phyloP scores from a whole-genome alignment of 2,888 invertebrate species.

The Scrobipalpa atriplicella region DNA sequence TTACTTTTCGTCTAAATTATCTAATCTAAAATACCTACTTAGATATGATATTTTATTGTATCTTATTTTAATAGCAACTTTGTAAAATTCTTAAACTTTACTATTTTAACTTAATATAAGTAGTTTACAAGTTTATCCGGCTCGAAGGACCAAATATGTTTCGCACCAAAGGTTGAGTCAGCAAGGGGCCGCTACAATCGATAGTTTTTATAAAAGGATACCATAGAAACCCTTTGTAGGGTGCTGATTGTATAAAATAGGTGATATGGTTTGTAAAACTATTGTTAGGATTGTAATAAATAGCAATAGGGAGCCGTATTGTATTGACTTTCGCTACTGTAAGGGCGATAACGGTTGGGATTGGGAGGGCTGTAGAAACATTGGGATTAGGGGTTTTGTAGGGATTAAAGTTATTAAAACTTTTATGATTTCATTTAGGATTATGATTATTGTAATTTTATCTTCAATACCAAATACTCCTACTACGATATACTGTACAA shows the following conservation, averaged over 20 bases:
- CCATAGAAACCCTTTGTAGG: slow-evolving; percentile 43
- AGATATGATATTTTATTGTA: too few species aligned
- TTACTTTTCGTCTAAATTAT: too few species aligned
- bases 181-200: slow-evolving; percentile 33
- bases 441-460: too few species aligned
- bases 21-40: too few species aligned
- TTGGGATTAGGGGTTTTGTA: neutral
- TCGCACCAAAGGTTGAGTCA: slow-evolving; percentile 18
- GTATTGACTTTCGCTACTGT: slow-evolving; percentile 41
- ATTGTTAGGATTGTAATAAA: slow-evolving; percentile 52
- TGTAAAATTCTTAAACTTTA: slow-evolving; percentile 27
- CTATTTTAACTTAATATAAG: neutral
- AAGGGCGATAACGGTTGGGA: slow-evolving; percentile 29
- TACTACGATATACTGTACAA: too few species aligned
- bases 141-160: slow-evolving; percentile 27
- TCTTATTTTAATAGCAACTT: too few species aligned
- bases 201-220: slow-evolving; percentile 30
- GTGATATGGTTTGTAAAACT: slow-evolving; percentile 65
- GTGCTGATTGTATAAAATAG: slow-evolving; percentile 50
- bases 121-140: neutral
- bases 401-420: too few species aligned
- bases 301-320: slow-evolving; percentile 37
- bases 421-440: too few species aligned
- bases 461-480: too few species aligned
- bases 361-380: neutral